These are phyloP conservation scores for Xestoiulus laeticollis DNA, from an alignment of 2,888 invertebrate species.

Conservation along the genomic window DNA sequence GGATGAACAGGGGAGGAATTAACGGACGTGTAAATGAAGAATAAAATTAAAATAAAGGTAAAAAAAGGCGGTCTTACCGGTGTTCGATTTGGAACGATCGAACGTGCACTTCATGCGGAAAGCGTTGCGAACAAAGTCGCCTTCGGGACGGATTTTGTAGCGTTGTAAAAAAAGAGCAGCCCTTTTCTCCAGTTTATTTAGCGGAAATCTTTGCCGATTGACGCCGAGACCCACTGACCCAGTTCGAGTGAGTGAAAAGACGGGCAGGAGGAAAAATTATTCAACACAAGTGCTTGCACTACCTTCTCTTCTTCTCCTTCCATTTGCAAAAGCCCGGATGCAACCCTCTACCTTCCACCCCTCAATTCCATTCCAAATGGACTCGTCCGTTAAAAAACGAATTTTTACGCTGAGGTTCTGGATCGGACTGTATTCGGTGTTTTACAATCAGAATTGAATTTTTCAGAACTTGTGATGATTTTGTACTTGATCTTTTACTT, in stretches of 20 bases:
- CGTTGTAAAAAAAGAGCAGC: neutral
- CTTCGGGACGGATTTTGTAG: neutral
- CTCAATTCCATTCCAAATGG: neutral
- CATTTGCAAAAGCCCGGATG: conserved; percentile 37
- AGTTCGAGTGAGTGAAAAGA: conserved; percentile 13
- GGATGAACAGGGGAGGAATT: neutral
- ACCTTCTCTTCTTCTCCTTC: conserved; percentile 33
- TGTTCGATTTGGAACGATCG: conserved; percentile 25
- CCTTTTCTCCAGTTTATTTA: neutral
- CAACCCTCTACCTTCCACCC: neutral
- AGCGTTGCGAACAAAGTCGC: neutral
- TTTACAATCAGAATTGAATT: too few species aligned
- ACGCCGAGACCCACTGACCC: conserved; percentile 20
- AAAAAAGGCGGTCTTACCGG: neutral
- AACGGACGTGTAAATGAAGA: neutral
- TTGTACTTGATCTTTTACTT: too few species aligned
- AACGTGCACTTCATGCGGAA: conserved; percentile 2
- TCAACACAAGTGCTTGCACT: neutral
- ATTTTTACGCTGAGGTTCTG: neutral
- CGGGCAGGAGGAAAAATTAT: conserved; percentile 22
- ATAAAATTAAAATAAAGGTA: neutral
- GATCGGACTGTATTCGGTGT: too few species aligned
- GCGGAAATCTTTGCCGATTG: neutral
- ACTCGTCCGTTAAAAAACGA: neutral
- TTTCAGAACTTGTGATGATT: too few species aligned